Evolutionary conservation across 2,888 invertebrate genomes (phyloP).

Genomic region (Schizotus pectinicornis): DNA sequence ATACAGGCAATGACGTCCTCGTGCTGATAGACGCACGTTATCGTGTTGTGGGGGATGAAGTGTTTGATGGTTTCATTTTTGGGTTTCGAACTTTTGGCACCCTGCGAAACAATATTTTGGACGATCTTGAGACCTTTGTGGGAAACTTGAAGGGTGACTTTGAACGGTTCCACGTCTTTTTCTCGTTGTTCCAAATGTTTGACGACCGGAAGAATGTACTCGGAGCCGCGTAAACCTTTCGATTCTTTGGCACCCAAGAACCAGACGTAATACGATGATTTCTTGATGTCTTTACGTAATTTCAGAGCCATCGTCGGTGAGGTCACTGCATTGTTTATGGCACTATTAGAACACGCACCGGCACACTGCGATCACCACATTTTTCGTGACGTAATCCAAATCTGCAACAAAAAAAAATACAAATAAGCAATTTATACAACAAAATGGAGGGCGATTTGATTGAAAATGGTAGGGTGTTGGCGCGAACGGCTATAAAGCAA

Average conservation of each 20-base stretch:
- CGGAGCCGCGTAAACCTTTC: constrained; percentile 83
- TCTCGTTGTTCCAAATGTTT: constrained; percentile 84
- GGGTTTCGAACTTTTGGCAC: constrained; percentile 48
- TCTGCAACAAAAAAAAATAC: neutral
- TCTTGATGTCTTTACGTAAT: constrained; percentile 85
- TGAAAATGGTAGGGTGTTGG: neutral
- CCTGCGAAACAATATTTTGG: constrained; percentile 64
- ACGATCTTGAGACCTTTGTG: constrained; percentile 94
- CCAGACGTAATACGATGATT: constrained; percentile 91
- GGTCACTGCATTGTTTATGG: neutral
- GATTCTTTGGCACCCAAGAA: constrained; percentile 96
- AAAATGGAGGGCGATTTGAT: neutral
- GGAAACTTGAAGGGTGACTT: constrained; percentile 89
- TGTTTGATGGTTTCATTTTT: constrained; percentile 81
- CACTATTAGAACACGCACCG: neutral
- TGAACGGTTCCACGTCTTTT: constrained; percentile 84
- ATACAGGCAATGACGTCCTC: constrained; percentile 95
- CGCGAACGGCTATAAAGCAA: neutral
- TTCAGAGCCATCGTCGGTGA: constrained; percentile 73
- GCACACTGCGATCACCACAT: neutral
- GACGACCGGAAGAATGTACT: constrained; percentile 85
- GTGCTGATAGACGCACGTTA: constrained; percentile 88
- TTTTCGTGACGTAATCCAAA: neutral
- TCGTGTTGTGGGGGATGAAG: constrained; percentile 91
- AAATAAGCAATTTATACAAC: neutral